These are phyloP conservation scores for Mastomys natalensis DNA, from an alignment of 2,113 vertebrate species.

Conservation along the genomic window DNA sequence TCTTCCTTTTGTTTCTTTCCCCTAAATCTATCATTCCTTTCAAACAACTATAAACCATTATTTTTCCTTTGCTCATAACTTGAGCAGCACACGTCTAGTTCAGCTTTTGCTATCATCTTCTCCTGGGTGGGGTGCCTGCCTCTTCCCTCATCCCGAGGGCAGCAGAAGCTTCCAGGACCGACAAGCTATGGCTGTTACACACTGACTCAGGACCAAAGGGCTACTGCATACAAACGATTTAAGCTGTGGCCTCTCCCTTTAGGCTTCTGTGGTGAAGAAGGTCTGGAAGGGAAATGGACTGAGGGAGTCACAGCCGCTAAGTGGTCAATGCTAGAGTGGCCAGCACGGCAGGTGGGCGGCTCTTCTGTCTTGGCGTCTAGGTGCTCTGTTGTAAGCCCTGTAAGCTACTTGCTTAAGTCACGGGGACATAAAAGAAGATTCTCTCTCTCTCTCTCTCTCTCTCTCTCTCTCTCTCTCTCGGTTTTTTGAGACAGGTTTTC, in stretches of 20 bases:
- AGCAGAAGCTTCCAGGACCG: background rate
- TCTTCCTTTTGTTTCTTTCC: conserved; percentile 56
- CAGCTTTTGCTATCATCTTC: background rate
- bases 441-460: background rate
- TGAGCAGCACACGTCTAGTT: conserved; percentile 1
- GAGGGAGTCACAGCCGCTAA: background rate
- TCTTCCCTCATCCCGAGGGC: background rate
- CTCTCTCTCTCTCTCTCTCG: too few species aligned
- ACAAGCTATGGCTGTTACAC: background rate
- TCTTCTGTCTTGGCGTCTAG: too few species aligned
- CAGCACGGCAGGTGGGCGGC: too few species aligned
- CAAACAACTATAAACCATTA: conserved; percentile 37
- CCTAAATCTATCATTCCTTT: conserved; percentile 60
- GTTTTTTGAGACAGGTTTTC: background rate
- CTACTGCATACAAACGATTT: background rate
- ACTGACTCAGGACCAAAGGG: background rate
- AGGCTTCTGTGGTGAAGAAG: background rate
- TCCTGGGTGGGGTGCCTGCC: background rate
- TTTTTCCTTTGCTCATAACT: conserved; percentile 68
- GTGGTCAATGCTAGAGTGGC: background rate
- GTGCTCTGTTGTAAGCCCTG: too few species aligned
- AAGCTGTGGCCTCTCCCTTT: background rate
- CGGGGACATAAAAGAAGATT: background rate
- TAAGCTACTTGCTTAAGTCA: background rate
- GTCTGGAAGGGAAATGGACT: background rate